phyloP scores from a whole-genome alignment of 2,797 vertebrate genomes.

The Acanthurus tractus region DNA sequence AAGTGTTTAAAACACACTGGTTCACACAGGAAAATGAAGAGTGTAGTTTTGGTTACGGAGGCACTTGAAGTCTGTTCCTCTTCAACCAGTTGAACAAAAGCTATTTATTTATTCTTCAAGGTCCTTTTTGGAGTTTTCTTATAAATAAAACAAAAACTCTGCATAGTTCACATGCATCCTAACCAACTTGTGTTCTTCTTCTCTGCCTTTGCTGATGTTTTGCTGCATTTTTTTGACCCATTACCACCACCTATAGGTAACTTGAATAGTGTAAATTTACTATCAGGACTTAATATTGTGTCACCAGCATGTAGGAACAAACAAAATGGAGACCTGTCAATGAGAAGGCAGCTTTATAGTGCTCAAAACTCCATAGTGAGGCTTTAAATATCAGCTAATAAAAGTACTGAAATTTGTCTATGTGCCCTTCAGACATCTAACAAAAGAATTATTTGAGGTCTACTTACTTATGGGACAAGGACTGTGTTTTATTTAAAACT shows the following conservation, averaged over 20 bases:
- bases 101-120: constrained; percentile 1
- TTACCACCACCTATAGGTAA: constrained; percentile 24
- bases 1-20: constrained; percentile 9
- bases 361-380: constrained; percentile 1
- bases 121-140: neutral
- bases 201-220: neutral
- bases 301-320: neutral
- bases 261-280: neutral
- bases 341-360: neutral
- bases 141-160: neutral
- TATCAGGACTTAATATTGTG: neutral
- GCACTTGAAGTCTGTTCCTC: neutral
- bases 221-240: neutral
- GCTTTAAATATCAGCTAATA: constrained; percentile 10
- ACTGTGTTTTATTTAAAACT: neutral
- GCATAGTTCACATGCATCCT: neutral
- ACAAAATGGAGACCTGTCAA: neutral
- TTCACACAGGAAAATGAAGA: constrained; percentile 35
- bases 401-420: neutral
- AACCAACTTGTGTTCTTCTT: neutral
- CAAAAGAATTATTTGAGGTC: neutral
- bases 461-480: neutral
- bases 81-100: neutral
- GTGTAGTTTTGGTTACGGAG: neutral
- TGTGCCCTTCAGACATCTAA: neutral